A percentile compares a stretch with the other conserved stretches of the same genome.
Evolutionary conservation across 2,888 invertebrate species (phyloP).

Genomic region (Lissocephala sabroskyi): DNA sequence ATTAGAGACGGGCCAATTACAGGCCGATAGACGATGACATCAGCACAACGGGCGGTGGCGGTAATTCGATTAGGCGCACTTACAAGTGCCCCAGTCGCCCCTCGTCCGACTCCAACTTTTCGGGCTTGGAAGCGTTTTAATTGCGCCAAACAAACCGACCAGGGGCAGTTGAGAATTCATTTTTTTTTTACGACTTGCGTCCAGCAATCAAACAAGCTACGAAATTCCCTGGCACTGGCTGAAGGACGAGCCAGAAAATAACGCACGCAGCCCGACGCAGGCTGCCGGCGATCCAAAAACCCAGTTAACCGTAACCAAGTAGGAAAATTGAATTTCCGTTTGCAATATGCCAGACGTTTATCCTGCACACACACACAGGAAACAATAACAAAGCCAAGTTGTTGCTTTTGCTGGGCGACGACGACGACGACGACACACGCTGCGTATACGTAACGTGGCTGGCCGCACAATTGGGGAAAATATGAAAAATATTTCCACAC

Average conservation of each 20-base stretch:
- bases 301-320: conserved; percentile 20
- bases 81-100: conserved; percentile 8
- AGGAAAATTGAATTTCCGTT: conserved; percentile 31
- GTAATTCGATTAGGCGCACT: conserved; percentile 54
- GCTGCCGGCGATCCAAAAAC: conserved; percentile 4
- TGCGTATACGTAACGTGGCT: no score
- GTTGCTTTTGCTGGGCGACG: conserved; percentile 23
- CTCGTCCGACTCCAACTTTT: background rate
- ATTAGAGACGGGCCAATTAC: no score
- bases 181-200: conserved; percentile 8
- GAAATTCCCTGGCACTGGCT: no score
- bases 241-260: background rate
- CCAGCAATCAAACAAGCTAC: no score
- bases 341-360: conserved; percentile 23
- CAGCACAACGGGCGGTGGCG: conserved; percentile 19
- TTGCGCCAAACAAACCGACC: conserved; percentile 22
- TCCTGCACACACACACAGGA: background rate
- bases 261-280: background rate
- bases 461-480: no score
- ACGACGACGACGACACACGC: no score
- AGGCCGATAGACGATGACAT: conserved; percentile 40
- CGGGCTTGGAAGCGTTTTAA: conserved; percentile 15
- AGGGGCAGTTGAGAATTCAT: conserved; percentile 16
- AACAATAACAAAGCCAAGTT: conserved; percentile 17
- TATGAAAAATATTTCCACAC: no score